phyloP scores from a whole-genome alignment of 2,113 vertebrate species.

The Motacilla alba region DNA sequence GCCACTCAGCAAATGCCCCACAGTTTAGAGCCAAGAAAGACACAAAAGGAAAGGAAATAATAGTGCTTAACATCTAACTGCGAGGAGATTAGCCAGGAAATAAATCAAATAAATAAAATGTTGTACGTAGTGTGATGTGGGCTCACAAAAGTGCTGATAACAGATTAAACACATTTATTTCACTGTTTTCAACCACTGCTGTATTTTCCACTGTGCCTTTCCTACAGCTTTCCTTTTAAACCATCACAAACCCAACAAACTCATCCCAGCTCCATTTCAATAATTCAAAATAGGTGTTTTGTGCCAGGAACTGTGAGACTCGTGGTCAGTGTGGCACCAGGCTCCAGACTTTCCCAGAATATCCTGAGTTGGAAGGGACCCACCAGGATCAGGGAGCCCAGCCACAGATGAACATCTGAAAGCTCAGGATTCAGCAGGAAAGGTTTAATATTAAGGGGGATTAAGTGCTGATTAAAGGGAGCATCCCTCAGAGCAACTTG shows the following conservation, averaged over 20 bases:
- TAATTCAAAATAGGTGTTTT: neutral
- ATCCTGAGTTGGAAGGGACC: accelerated
- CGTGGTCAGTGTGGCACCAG: accelerated
- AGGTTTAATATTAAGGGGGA: neutral
- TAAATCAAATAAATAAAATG: neutral
- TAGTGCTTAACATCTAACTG: neutral
- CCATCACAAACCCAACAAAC: neutral
- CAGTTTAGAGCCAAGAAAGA: constrained; percentile 6
- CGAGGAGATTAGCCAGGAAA: constrained; percentile 4
- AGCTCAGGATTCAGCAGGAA: neutral
- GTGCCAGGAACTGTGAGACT: neutral
- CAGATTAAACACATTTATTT: neutral
- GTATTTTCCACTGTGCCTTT: neutral
- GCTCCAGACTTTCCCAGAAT: neutral
- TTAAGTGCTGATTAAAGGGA: neutral
- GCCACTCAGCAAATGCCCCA: constrained; percentile 32
- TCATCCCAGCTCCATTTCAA: neutral
- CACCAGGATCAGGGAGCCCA: neutral
- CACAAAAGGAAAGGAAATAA: neutral
- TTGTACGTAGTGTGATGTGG: neutral
- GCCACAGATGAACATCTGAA: neutral
- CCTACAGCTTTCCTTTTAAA: neutral
- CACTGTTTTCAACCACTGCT: neutral
- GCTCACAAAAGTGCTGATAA: neutral
- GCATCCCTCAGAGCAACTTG: neutral